phyloP scores from a whole-genome alignment of 2,113 vertebrate genomes.

The Cyprinus carpio region DNA sequence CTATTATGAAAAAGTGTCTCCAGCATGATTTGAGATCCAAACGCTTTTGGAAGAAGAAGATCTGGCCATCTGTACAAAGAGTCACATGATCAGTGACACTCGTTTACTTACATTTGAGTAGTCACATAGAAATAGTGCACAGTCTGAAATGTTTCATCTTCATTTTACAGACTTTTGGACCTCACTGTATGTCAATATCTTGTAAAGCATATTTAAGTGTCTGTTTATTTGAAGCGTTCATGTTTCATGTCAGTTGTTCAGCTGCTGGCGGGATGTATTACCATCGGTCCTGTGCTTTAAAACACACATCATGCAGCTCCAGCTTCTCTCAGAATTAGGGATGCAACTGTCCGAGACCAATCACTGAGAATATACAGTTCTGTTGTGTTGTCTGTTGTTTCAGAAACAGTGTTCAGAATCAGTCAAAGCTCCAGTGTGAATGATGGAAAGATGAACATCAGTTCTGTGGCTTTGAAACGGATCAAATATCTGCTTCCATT shows the following conservation, averaged over 20 bases:
- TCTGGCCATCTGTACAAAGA: background rate
- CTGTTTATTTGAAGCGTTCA: background rate
- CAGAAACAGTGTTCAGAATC: background rate
- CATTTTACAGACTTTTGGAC: background rate
- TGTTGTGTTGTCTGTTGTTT: background rate
- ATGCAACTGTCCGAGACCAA: background rate
- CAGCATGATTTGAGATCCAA: background rate
- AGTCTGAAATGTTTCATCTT: background rate
- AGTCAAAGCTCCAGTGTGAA: background rate
- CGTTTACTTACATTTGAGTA: background rate
- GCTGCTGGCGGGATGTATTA: background rate
- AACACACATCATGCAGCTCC: background rate
- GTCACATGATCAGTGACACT: background rate
- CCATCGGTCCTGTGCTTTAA: background rate
- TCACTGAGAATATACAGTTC: background rate
- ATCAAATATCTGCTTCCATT: background rate
- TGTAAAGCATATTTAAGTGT: background rate
- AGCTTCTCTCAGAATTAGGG: background rate
- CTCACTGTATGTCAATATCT: background rate
- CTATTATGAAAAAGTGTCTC: background rate
- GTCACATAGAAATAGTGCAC: background rate
- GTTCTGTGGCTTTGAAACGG: background rate
- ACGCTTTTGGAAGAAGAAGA: background rate
- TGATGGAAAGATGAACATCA: background rate
- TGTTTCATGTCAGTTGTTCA: background rate